These are phyloP conservation scores for Pollenia labialis DNA, from an alignment of 2,888 invertebrate species.

Conservation along the genomic window DNA sequence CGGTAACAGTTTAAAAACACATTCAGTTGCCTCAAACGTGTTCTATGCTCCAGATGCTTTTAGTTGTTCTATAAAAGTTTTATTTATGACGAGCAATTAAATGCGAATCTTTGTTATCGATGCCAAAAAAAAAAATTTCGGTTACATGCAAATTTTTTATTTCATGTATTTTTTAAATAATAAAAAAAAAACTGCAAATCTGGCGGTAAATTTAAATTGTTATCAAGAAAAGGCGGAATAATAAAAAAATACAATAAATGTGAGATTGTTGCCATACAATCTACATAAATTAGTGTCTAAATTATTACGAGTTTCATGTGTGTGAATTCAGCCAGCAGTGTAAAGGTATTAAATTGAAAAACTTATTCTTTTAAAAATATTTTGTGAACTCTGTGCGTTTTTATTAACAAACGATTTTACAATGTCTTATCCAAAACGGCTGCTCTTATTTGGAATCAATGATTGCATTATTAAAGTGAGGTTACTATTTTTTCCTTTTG, in stretches of 20 bases:
- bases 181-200: background rate
- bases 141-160: background rate
- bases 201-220: slow-evolving; percentile 32
- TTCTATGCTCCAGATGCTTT: slow-evolving; percentile 31
- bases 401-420: too few relatives aligned
- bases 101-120: background rate
- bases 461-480: too few relatives aligned
- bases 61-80: background rate
- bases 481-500: too few relatives aligned
- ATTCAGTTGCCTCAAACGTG: slow-evolving; percentile 48
- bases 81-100: slow-evolving; percentile 22
- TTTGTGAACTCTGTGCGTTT: too few relatives aligned
- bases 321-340: background rate
- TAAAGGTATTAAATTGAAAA: slow-evolving; percentile 32
- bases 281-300: slow-evolving; percentile 26
- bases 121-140: slow-evolving; percentile 1
- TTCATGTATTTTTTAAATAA: background rate
- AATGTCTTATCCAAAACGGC: too few relatives aligned
- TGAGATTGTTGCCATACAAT: slow-evolving; percentile 35
- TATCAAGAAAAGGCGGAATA: slow-evolving; percentile 25
- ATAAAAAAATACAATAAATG: slow-evolving; percentile 34
- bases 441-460: too few relatives aligned
- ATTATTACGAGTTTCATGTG: background rate
- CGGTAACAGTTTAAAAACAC: slow-evolving; percentile 4
- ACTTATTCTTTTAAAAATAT: background rate